Base-by-base conservation (phyloP, 1,140 invertebrate species). In the Dysdera silvatica region DNA sequence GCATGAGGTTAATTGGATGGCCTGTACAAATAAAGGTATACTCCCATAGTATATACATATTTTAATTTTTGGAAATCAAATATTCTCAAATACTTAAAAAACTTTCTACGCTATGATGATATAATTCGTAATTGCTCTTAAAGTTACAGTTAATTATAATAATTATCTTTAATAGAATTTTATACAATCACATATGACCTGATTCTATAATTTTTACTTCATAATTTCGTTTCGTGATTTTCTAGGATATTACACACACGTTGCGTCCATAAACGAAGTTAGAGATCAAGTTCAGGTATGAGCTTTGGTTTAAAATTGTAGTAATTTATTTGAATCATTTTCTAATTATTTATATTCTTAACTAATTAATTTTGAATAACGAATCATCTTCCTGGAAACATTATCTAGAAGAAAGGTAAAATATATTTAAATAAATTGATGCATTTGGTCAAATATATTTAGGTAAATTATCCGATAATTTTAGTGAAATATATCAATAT, bases 1-100 rank as follows among this genome's bases (percentile, higher is more conserved):
- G 3, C 79, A 85, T 7, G 91, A 96, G 72, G 88, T 97, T 66
- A 87, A 89, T 72, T 95, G 90, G 89, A 98, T 99, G 87, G 95
- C 95, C 41, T 98, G 95, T 77, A 85, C 85, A 3, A 98, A 98
- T 79, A 85, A 91, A 82, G 95, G 93, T 89, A 77, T 67, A 56
- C 47, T 47, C 41, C 28, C 18, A 26, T 31, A 61, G 18, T 54
- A 26, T 40, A 45, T 14, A 54, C 12, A 28, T 26, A 5, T 24
- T 32, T 47, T 20, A 49, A 65, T 58, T 2, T 31, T 49, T n/a
- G n/a, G n/a, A n/a, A n/a, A n/a, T n/a, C n/a, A n/a, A n/a, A n/a
- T n/a, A n/a, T n/a, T n/a, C n/a, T n/a, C n/a, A n/a, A n/a, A n/a
- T n/a, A n/a, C n/a, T n/a, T n/a, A n/a, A n/a, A n/a, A n/a, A n/a